Base-by-base conservation (phyloP, 2,797 vertebrate species). In the Leuciscus waleckii region DNA sequence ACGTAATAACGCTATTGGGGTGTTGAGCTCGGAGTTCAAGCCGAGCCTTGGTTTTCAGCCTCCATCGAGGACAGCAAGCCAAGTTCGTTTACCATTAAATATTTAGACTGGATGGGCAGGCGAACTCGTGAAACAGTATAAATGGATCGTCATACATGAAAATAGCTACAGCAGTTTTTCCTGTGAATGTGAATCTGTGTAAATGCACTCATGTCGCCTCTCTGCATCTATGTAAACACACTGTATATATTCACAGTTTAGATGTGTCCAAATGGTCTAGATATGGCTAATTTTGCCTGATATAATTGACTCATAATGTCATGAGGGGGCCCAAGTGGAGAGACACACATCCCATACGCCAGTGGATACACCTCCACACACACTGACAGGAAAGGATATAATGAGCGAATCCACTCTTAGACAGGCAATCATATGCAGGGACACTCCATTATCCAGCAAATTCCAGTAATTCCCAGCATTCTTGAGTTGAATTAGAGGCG, bases 391-490 rank as follows among this genome's bases (percentile, higher is more conserved):
- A n/a, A 37, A 77, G 35, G 13, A 68, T 67, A 67, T 83, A 67
- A 65, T 67, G 32, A 76, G 17, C 32, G 8, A 76, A 76, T 41
- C 32, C 23, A 46, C 2, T 39, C 26, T 7, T 29, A 26, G 35
- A 83, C 67, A 71, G 41, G 29, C 74, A 83, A 69, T 37, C 75
- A 70, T 4, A 5, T 63, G 76, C 75, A 65, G 63, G 14, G 29
- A 17, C 54, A 46, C 80, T 54, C 32, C 58, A 32, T 79, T 69
- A 77, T 81, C 58, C 65, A 76, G 51, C 76, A 70, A 79, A 82
- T 84, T 85, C 77, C 77, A 51, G 39, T 69, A 37, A 37, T 29
- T 85, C 41, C 32, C 46, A 65, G 13, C 49, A 39, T 79, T 61
- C 41, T 51, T 65, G 39, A 65, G 76, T 58, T n/a, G 41, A 79